Percentiles rank a stretch among this genome's conserved stretches.
phyloP scores from a whole-genome alignment of 2,888 invertebrate genomes.

The Leucophenga montana region DNA sequence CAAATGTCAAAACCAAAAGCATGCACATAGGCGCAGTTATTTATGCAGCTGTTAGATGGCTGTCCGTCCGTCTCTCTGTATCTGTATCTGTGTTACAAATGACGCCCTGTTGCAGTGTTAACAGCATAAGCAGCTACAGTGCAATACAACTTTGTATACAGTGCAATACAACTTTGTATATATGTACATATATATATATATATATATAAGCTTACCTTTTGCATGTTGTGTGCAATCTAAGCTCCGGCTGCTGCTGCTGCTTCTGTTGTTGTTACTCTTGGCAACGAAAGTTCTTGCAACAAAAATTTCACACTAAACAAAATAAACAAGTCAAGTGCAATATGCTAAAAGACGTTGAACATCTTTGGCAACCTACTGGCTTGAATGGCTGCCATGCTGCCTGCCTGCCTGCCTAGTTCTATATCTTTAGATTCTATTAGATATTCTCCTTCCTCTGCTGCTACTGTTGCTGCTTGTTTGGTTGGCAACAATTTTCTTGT shows the following conservation, averaged over 20 bases:
- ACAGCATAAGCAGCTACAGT: constrained; percentile 18
- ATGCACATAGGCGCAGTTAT: constrained; percentile 22
- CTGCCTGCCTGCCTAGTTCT: not conserved
- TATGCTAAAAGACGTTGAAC: constrained; percentile 35
- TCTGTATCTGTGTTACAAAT: not conserved
- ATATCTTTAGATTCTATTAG: not conserved
- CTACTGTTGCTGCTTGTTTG: too few species aligned
- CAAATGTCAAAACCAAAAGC: constrained; percentile 23
- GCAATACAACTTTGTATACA: not conserved
- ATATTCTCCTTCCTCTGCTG: not conserved
- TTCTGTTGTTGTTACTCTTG: constrained; percentile 28
- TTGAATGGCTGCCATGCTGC: not conserved
- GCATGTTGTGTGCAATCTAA: not conserved
- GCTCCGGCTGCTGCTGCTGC: constrained; percentile 35
- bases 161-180: not conserved
- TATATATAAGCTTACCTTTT: constrained; percentile 6
- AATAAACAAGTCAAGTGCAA: constrained; percentile 53
- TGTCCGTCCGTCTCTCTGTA: not conserved
- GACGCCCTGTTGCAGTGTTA: constrained; percentile 4
- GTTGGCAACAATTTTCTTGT: too few species aligned
- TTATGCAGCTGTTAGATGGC: not conserved
- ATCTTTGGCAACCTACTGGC: constrained; percentile 1
- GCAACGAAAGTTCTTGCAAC: constrained; percentile 12
- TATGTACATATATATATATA: too few species aligned
- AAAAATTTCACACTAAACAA: constrained; percentile 24